A percentile compares a stretch with the other conserved stretches of the same genome.
These are phyloP conservation scores for Euphonia xanthogaster DNA, from an alignment of 2,797 vertebrate genomes.

Conservation along the genomic window DNA sequence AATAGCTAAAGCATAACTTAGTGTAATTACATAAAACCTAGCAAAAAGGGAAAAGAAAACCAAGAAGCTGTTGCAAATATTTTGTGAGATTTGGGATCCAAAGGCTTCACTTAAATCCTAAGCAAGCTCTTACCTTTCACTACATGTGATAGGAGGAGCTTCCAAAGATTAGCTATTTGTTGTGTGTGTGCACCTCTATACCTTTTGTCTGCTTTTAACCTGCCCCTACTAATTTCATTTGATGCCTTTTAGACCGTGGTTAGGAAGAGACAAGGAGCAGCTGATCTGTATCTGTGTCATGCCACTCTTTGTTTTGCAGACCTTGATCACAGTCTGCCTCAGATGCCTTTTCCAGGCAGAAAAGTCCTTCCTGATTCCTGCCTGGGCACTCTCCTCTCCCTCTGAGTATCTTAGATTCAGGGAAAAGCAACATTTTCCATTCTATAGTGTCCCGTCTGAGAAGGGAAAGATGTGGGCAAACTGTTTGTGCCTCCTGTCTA, in stretches of 20 bases:
- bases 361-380: background rate
- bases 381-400: background rate
- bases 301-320: background rate
- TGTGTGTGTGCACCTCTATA: background rate
- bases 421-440: too few species aligned
- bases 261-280: background rate
- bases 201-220: background rate
- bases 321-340: background rate
- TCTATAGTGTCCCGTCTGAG: background rate
- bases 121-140: background rate
- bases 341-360: background rate
- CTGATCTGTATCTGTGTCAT: background rate
- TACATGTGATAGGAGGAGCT: background rate
- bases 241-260: background rate
- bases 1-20: background rate
- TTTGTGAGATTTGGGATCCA: background rate
- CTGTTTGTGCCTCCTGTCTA: background rate
- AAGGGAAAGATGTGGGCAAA: background rate
- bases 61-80: background rate
- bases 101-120: background rate
- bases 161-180: background rate
- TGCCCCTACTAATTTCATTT: background rate
- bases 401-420: too few species aligned
- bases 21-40: background rate
- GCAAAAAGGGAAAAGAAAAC: background rate